phyloP scores from a whole-genome alignment of 1,140 invertebrate genomes.

The Drosophila pseudoananassae region DNA sequence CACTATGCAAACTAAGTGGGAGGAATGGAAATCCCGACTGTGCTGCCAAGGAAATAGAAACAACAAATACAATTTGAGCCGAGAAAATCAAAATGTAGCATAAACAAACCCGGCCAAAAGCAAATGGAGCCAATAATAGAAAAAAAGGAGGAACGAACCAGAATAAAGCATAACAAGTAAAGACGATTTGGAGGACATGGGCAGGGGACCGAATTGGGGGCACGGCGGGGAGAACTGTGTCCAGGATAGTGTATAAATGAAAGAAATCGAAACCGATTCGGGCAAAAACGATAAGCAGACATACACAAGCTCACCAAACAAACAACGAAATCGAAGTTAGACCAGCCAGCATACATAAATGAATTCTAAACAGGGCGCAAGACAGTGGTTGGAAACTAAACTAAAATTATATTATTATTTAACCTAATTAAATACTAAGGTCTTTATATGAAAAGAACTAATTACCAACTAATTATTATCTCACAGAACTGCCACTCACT shows the following conservation, averaged over 20 bases:
- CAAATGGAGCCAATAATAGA: constrained; percentile 80
- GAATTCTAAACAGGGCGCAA: constrained; percentile 64
- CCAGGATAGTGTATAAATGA: constrained; percentile 79
- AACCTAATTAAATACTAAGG: too few relatives aligned
- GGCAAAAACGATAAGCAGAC: constrained; percentile 63
- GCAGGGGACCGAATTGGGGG: constrained; percentile 4
- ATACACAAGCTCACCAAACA: constrained; percentile 1
- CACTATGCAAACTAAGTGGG: constrained; percentile 56
- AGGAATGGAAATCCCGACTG: constrained; percentile 13
- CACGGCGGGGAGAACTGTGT: constrained; percentile 16
- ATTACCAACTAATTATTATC: too few relatives aligned
- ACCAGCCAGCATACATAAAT: constrained; percentile 74
- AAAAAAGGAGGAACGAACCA: constrained; percentile 19
- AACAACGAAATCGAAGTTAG: constrained; percentile 32
- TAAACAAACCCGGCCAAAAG: constrained; percentile 72
- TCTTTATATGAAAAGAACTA: too few relatives aligned
- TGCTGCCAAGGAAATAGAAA: constrained; percentile 69
- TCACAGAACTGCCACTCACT: too few relatives aligned
- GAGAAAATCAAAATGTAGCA: constrained; percentile 80
- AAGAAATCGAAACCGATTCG: constrained; percentile 79
- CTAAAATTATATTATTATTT: not conserved
- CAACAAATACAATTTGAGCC: constrained; percentile 78
- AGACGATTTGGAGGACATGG: constrained; percentile 47
- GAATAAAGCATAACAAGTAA: constrained; percentile 42
- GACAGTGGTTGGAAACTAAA: constrained; percentile 22